Base-by-base conservation (phyloP, 2,113 vertebrate species). In the Perca fluviatilis region DNA sequence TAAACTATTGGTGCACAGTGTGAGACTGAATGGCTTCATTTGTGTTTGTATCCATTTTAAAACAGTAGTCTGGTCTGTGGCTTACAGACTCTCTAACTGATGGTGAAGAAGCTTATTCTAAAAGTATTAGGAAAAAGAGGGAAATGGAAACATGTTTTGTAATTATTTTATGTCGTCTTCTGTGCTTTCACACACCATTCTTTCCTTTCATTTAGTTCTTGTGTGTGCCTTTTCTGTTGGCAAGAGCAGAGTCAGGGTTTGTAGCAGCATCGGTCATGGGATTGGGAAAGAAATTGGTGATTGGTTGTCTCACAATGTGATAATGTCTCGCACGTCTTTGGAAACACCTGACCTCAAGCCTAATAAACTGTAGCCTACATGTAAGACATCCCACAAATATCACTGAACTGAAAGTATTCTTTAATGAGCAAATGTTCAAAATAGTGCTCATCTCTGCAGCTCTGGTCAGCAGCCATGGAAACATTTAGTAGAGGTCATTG, bases 371-470 rank as follows among this genome's bases (percentile, higher is more conserved):
- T 43, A 43, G 10, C 40, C 40, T 43, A 75, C 27, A 65, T 68
- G 33, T 18, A 64, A 67, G 81, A 74, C 65, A 75, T 58, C 47
- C 10, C 19, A 66, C 30, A 40, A 62, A 46, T 79, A 58, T 43
- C 30, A 60, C 66, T 72, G 46, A 74, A 50, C 49, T 87, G 49
- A 74, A 76, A 84, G 67, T 64, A 15, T 23, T 76, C 66, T 63
- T 77, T 77, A 83, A 74, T 82, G 61, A 77, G 76, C 69, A 51
- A 46, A 33, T 15, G 40, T 64, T 80, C 16, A 70, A 65, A 47
- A 54, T 47, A 5, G 23, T 50, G 61, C 58, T 66, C 11, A 10
- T 15, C 60, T 57, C 40, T 40, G 49, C 56, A 78, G 51, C 64
- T 77, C 27, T 76, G 57, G 33, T 65, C 77, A 63, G 70, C 53